These are phyloP conservation scores for Ylistrum balloti DNA, from an alignment of 1,140 invertebrate genomes.

Conservation along the genomic window DNA sequence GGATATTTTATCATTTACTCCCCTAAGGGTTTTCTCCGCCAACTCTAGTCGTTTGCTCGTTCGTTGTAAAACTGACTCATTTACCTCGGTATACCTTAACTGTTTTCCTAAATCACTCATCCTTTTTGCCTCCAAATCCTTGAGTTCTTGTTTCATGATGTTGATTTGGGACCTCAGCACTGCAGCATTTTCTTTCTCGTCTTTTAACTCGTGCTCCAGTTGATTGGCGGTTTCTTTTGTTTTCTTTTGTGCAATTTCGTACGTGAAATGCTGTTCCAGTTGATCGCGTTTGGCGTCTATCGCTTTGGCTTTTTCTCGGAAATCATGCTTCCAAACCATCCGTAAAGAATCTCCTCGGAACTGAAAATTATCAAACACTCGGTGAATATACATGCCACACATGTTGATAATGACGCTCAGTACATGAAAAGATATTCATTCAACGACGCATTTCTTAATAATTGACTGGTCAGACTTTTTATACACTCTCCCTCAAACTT, in stretches of 20 bases:
- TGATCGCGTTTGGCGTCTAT: constrained; percentile 61
- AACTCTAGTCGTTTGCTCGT: constrained; percentile 56
- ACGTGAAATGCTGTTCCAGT: constrained; percentile 56
- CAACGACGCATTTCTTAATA: too few species aligned
- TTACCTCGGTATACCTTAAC: constrained; percentile 64
- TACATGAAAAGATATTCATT: too few species aligned
- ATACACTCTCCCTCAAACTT: too few species aligned
- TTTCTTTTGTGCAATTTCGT: constrained; percentile 54
- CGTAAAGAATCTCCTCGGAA: constrained; percentile 55
- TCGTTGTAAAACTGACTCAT: constrained; percentile 63
- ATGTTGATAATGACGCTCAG: too few species aligned
- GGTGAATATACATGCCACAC: too few species aligned
- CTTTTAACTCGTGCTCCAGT: constrained; percentile 52
- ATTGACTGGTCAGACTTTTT: too few species aligned
- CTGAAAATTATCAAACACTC: constrained; percentile 41
- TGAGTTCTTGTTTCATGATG: constrained; percentile 51
- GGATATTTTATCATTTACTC: constrained; percentile 57
- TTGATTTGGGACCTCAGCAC: constrained; percentile 52
- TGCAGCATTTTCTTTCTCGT: constrained; percentile 47
- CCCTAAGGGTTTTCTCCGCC: constrained; percentile 54
- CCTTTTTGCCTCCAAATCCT: constrained; percentile 52
- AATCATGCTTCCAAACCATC: constrained; percentile 60
- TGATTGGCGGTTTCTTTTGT: constrained; percentile 33
- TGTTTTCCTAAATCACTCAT: constrained; percentile 60
- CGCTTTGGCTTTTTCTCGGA: constrained; percentile 66